Base-by-base conservation (phyloP, 2,888 invertebrate genomes). In the Acrobasis suavella region DNA sequence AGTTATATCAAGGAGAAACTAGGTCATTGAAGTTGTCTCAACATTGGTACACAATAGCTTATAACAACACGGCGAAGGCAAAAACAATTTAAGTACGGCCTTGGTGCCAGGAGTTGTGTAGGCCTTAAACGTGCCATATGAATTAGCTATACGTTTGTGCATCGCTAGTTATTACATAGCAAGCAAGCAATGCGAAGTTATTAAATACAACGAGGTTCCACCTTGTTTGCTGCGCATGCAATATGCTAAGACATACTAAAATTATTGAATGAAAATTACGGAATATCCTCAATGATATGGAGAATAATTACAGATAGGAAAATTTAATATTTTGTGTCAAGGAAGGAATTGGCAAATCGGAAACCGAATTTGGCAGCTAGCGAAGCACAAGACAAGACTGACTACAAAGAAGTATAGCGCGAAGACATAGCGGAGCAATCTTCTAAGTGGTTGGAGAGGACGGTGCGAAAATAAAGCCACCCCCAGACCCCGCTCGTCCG, bases 381-480 rank as follows among this genome's bases (percentile, higher is more conserved):
- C 46, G n/a, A 46, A 6, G n/a, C 46, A 7, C 14, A 77, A 79
- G 72, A 72, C 14, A 77, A 79, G 72, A 72, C 72, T 63, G 68
- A 73, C 74, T 80, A 83, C 80, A 86, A 85, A 85, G 83, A 86
- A 84, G 81, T 83, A 80, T 83, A 80, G 79, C 75, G 78, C 72
- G 78, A 83, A 86, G 86, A 89, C 87, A 89, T 87, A 85, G 85
- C 80, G 80, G 76, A 81, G 85, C 87, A 90, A 91, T 91, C 86
- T 89, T 86, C 86, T 89, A 90, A 90, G 90, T 90, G 91, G 87
- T 85, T 75, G 82, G 82, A 81, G 85, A 83, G 81, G 81, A 79
- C 77, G 80, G 76, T 69, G 70, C 74, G 81, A 72, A 83, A 82
- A 86, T 83, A 86, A 88, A 86, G 82, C 83, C 79, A 70, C 76